These are phyloP conservation scores for Lophius piscatorius DNA, from an alignment of 2,113 vertebrate species.

Conservation along the genomic window DNA sequence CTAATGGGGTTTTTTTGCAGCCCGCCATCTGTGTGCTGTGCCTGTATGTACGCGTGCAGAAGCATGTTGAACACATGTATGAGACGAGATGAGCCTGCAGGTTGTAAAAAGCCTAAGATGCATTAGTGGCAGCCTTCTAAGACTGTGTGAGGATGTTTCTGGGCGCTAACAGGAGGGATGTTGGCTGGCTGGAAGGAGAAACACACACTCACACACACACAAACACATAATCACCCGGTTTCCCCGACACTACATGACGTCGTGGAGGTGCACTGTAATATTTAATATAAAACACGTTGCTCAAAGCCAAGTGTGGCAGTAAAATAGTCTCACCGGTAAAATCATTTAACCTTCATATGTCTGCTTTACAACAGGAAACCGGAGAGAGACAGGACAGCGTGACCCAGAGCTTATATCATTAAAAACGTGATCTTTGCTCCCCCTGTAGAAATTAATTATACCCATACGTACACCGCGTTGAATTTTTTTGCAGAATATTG, in stretches of 20 bases:
- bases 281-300: conserved; percentile 39
- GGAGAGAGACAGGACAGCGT: background rate
- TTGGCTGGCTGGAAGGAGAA: conserved; percentile 27
- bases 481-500: too few species aligned
- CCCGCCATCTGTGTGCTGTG: conserved; percentile 32
- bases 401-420: background rate
- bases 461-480: too few species aligned
- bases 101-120: conserved; percentile 45
- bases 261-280: conserved; percentile 1
- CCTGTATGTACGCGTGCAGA: conserved; percentile 23
- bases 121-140: conserved; percentile 38
- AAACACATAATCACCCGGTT: too few species aligned
- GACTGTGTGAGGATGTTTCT: conserved; percentile 33
- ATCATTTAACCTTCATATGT: conserved; percentile 27
- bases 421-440: background rate
- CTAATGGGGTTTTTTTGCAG: conserved; percentile 54
- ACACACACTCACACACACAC: background rate
- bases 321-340: conserved; percentile 3
- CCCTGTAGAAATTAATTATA: background rate
- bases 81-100: conserved; percentile 34
- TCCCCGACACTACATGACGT: conserved; percentile 16
- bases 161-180: conserved; percentile 18
- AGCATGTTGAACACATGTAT: conserved; percentile 37
- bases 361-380: conserved; percentile 14
- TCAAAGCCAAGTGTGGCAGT: conserved; percentile 16